phyloP scores from a whole-genome alignment of 2,888 invertebrate genomes.

The Octodonta nipae region DNA sequence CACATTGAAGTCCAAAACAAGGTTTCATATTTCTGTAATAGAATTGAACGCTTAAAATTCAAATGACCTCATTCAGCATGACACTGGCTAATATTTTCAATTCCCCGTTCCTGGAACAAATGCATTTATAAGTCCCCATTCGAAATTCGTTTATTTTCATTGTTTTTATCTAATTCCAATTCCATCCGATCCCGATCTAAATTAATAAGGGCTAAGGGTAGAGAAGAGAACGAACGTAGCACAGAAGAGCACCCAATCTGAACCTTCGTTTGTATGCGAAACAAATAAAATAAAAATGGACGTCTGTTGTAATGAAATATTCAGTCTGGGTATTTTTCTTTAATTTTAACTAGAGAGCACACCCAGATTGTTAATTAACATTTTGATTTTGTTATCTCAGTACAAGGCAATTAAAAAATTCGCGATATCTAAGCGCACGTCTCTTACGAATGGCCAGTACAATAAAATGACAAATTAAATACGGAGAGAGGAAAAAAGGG shows the following conservation, averaged over 20 bases:
- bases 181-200: constrained; percentile 1
- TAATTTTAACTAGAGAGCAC: constrained; percentile 33
- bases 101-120: background rate
- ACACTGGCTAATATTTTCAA: too few species aligned
- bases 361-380: constrained; percentile 37
- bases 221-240: too few species aligned
- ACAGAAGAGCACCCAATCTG: background rate
- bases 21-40: too few species aligned
- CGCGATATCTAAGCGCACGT: constrained; percentile 31
- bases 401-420: constrained; percentile 36
- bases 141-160: background rate
- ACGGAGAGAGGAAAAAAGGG: constrained; percentile 25
- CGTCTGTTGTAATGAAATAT: constrained; percentile 29
- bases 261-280: constrained; percentile 20
- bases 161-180: constrained; percentile 1
- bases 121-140: constrained; percentile 1
- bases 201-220: constrained; percentile 2
- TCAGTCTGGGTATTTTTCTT: constrained; percentile 34
- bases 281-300: constrained; percentile 21
- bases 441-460: constrained; percentile 27
- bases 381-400: constrained; percentile 38
- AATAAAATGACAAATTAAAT: constrained; percentile 37
- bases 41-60: too few species aligned
- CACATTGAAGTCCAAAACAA: too few species aligned
- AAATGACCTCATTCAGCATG: too few species aligned